Conservation (phyloP, 2,797 vertebrate species). For the Potorous gilbertii region DNA sequence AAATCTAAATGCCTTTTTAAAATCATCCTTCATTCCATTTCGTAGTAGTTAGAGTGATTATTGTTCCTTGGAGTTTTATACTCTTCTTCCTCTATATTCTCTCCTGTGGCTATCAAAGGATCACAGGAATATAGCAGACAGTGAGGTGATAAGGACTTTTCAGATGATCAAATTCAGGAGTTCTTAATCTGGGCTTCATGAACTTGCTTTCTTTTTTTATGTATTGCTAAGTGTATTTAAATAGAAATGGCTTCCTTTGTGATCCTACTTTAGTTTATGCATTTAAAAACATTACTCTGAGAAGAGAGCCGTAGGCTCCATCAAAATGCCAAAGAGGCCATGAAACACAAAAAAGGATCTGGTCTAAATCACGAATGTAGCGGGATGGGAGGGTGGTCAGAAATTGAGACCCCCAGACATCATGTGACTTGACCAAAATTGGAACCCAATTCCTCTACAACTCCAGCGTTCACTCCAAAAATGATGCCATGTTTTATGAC, state of each 20-base stretch:
- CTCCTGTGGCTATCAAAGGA: not conserved
- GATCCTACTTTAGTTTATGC: not conserved
- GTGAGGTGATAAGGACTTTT: not conserved
- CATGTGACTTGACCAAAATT: not conserved
- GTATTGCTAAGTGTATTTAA: not conserved
- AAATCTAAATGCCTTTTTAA: not conserved
- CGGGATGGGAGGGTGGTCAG: not conserved
- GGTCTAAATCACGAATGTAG: not conserved
- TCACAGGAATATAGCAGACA: not conserved
- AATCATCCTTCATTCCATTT: not conserved
- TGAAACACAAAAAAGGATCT: not conserved
- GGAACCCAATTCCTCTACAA: not conserved
- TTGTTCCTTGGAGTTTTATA: not conserved
- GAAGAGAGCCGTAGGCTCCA: not conserved
- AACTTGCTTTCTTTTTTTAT: not conserved
- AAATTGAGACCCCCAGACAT: not conserved
- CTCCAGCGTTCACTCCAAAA: not conserved
- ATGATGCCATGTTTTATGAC: not conserved
- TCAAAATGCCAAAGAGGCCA: not conserved
- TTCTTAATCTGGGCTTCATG: not conserved
- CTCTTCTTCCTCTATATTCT: not conserved
- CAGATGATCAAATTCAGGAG: not conserved
- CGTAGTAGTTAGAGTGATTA: not conserved
- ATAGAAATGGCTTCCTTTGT: not conserved
- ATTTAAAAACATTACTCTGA: not conserved